Base-by-base conservation (phyloP, 64 coral and sea anemone genomes). In the Orbicella faveolata region DNA sequence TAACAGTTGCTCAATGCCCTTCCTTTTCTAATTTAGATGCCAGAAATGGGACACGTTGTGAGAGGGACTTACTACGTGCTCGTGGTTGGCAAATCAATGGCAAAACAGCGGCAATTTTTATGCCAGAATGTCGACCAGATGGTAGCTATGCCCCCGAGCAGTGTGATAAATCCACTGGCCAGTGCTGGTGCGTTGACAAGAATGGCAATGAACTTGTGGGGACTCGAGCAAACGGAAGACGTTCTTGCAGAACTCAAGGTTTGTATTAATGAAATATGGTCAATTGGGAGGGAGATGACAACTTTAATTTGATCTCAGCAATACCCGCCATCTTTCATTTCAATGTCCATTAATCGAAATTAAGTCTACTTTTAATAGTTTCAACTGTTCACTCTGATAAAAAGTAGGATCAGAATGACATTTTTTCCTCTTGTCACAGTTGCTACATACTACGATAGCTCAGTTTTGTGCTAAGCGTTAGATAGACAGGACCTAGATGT, bases 121-220 rank as follows among this genome's bases (percentile, higher is more conserved):
- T 34, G 13, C 82, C 82, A 51, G 63, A 36, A 20, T 84, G 82
- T 84, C 82, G 82, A 2, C 82, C 64, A 52, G 64, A 72, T 84
- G 82, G 82, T 72, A 84, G 82, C 39, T 84, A 84, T 72, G 39
- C 52, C 15, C 64, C 82, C 34, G 82, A 84, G 39, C 82, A 84
- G 12, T 84, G 82, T 52, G 82, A 84, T 19, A 70, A 21, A 70
- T 51, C 65, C 4, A 67, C 19, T 52, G 39, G 64, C 26, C 82
- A 84, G 64, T 84, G 82, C 44, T 84, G 82, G 82, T 84, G 82
- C 52, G 82, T 84, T 70, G 82, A 84, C 64, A 44, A 72, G 6
- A 70, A 84, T 30, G 82, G 82, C 3, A 84, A 84, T 14, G 82
- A 84, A 34, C 82, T 84, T 65, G 82, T 84, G 23, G 82, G 63